phyloP scores from a whole-genome alignment of 2,113 vertebrate species.

The Budorcas taxicolor region DNA sequence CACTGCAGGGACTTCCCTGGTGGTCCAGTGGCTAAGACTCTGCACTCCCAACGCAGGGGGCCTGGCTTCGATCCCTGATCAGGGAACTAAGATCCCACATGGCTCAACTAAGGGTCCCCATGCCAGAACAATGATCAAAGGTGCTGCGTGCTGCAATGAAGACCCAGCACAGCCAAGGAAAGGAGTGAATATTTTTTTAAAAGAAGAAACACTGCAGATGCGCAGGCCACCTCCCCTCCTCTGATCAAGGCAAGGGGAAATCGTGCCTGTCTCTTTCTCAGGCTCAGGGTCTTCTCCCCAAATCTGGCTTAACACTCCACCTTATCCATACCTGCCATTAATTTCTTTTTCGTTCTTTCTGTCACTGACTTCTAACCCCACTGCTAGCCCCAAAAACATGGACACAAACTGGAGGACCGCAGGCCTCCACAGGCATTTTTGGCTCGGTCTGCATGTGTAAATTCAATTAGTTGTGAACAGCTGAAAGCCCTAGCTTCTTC shows the following conservation, averaged over 20 bases:
- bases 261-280: neutral
- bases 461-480: neutral
- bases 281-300: neutral
- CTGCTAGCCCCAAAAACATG: neutral
- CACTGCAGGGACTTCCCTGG: accelerated
- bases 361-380: neutral
- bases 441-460: neutral
- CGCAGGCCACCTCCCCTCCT: neutral
- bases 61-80: neutral
- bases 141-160: neutral
- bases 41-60: neutral
- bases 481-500: neutral
- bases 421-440: neutral
- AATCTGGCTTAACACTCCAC: neutral
- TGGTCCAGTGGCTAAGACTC: neutral
- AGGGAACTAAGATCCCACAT: neutral
- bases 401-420: neutral
- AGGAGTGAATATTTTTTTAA: neutral
- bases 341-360: neutral
- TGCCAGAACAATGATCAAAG: neutral
- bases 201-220: accelerated
- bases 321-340: neutral
- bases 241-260: neutral
- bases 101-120: neutral
- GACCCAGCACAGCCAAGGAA: neutral